phyloP scores from a whole-genome alignment of 2,113 vertebrate species.

The Brachypodius melanocephalos region DNA sequence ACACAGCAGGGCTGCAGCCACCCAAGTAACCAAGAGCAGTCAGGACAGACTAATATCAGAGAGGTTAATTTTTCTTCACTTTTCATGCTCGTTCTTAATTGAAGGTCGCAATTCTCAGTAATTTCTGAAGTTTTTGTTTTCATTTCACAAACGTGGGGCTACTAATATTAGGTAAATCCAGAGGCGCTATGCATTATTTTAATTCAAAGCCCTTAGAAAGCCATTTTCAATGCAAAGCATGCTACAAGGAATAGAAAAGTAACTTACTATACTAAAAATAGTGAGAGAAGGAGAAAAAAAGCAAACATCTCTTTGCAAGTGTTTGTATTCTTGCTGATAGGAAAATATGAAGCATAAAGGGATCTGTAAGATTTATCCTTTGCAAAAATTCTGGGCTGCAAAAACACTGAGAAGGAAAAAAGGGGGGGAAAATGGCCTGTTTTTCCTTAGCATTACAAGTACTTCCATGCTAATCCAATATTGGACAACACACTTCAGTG shows the following conservation, averaged over 20 bases:
- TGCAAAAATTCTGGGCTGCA: neutral
- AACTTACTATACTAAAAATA: neutral
- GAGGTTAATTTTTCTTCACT: neutral
- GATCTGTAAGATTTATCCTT: neutral
- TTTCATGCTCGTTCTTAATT: neutral
- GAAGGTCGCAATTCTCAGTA: rapidly evolving
- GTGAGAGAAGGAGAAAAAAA: neutral
- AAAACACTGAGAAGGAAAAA: neutral
- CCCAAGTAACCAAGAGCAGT: neutral
- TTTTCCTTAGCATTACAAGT: neutral
- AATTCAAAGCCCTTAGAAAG: neutral
- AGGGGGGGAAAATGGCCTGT: neutral
- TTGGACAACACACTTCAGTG: neutral
- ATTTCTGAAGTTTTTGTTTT: neutral
- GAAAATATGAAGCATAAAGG: neutral
- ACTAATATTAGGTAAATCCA: neutral
- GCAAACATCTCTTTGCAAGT: neutral
- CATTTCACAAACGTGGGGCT: neutral
- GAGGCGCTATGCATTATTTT: neutral
- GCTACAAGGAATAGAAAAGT: neutral
- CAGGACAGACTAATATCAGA: neutral
- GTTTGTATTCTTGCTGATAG: neutral
- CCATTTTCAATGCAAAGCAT: neutral
- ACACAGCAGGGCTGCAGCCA: neutral
- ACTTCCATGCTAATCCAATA: neutral